Evolutionary conservation across 2,113 vertebrate species (phyloP), one percentile per base, ranked within the genome.

Genomic region (Notothenia coriiceps): DNA sequence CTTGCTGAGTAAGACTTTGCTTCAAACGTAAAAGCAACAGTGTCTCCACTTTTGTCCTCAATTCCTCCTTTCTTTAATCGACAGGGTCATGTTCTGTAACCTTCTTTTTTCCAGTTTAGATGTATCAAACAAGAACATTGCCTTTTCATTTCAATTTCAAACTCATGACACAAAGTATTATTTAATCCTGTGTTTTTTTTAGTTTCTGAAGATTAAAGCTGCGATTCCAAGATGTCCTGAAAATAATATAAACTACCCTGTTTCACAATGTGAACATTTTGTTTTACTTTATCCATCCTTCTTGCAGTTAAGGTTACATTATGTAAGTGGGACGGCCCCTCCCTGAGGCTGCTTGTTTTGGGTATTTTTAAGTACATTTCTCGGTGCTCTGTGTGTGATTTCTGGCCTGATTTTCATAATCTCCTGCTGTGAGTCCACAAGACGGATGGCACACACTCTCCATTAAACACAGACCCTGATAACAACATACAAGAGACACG

Each of bases 301-400:
- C 55, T 69, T 20, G 15, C 50, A 43, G 1, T 6, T 17, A 0
- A 18, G 66, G 61, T 68, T 70, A 40, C 29, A 72, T 65, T 40
- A 29, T 77, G 71, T 63, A 85, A 89, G 74, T 91, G 85, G 89
- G 81, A 46, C 88, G 57, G 77, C 61, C 40, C 72, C 52, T 88
- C 80, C 80, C 86, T 0, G 46, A 87, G 83, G 76, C 79, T 77
- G 75, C 51, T 79, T 86, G 67, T 85, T 80, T 40, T 79, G 64
- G 67, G 54, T 91, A 88, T 90, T 88, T 90, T 89, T 85, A 85
- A 92, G 83, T 82, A 68, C 75, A 79, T 85, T 85, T 84, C 79
- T 88, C 79, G 69, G 76, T 54, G 0, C 55, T 15, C 74, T 80
- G 50, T 35, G 47, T 73, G 74, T 78, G 75, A 91, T 77, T 80